Conservation (phyloP, 2,888 invertebrate species). For the Mythimna albipuncta region DNA sequence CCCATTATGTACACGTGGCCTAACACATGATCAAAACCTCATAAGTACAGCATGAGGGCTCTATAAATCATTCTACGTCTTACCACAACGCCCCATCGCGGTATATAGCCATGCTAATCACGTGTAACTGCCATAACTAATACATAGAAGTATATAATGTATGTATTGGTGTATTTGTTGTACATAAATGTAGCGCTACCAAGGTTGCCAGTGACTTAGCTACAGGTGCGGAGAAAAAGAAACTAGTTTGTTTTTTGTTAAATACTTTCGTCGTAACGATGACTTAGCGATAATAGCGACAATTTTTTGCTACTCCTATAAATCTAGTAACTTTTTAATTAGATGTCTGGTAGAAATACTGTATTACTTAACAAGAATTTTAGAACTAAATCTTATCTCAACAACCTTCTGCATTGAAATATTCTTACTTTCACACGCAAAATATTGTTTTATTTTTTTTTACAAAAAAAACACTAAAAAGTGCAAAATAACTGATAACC, state of each 20-base stretch:
- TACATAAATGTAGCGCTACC: background rate
- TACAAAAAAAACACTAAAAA: no score
- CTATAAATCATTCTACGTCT: constrained; percentile 43
- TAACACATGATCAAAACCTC: constrained; percentile 31
- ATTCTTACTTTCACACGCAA: no score
- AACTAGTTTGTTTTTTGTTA: constrained; percentile 3
- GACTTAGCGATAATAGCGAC: background rate
- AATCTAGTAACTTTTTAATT: no score
- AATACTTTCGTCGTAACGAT: background rate
- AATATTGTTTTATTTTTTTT: no score
- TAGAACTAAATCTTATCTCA: no score
- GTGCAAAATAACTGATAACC: no score
- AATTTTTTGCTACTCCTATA: no score
- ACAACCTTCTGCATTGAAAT: no score
- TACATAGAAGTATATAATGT: constrained; percentile 22
- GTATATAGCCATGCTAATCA: constrained; percentile 27
- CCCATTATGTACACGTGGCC: constrained; percentile 32
- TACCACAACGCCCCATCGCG: constrained; percentile 33
- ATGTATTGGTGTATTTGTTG: constrained; percentile 8
- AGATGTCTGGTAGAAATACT: no score
- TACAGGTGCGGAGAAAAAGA: constrained; percentile 1
- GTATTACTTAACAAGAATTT: no score
- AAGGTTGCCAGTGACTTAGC: background rate
- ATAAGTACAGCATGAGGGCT: constrained; percentile 23
- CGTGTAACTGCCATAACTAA: constrained; percentile 37